Base-by-base conservation (phyloP, 2,113 vertebrate genomes). In the Todiramphus chloris region DNA sequence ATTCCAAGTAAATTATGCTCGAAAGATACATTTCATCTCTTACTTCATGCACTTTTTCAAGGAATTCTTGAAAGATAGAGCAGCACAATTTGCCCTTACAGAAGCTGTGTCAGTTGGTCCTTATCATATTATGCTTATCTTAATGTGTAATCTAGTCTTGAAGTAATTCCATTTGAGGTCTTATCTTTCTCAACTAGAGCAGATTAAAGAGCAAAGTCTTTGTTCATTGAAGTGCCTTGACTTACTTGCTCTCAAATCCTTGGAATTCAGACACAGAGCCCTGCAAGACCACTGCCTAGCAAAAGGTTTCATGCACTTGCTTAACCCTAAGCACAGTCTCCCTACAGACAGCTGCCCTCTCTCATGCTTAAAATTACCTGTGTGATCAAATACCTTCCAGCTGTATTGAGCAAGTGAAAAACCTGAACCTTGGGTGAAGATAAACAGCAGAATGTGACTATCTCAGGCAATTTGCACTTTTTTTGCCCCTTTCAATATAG, bases 101-200 rank as follows among this genome's bases (percentile, higher is more conserved):
- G 95, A 95, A 97, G 96, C 96, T 63, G 41, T 66, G 88, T 92
- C 95, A 78, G 79, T 77, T 28, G 78, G 81, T 84, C 67, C 50
- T 96, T 94, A 93, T 94, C 79, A 0, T 72, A 89, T 88, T 75
- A 59, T 89, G 80, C 73, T 97, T 97, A 96, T 96, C 97, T 97
- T 96, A 96, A 96, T 91, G 87, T 82, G 90, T 87, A 95, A 97
- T 97, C 96, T 96, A 67, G 92, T 96, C 96, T 87, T 94, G 90
- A 95, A 92, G 94, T 82, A 89, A 94, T 97, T 96, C 90, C 89
- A 90, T 96, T 96, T 92, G 86, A 89, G 90, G 79, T 55, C 90
- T 97, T 97, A 97, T 97, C 96, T 95, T 91, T 73, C 60, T 55
- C 69, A 82, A 59, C 89, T 91, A 58, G 78, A 93, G 86, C 75